Conservation (phyloP, 2,797 vertebrate species). For the Cyprinella venusta region DNA sequence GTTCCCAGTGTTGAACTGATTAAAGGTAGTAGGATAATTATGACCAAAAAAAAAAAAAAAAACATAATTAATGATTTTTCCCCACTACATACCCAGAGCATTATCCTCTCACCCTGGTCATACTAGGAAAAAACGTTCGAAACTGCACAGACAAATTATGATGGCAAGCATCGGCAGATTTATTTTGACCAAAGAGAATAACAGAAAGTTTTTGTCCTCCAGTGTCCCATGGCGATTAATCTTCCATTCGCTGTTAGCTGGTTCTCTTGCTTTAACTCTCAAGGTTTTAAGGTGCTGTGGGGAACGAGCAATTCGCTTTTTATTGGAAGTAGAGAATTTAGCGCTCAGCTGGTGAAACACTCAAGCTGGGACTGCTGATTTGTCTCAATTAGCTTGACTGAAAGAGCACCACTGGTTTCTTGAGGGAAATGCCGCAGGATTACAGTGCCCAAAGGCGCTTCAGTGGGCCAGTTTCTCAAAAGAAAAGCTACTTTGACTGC, state of each 20-base stretch:
- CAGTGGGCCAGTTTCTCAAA: slow-evolving; percentile 24
- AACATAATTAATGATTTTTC: neutral
- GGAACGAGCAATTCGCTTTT: slow-evolving; percentile 10
- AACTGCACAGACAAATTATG: neutral
- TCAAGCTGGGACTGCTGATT: slow-evolving; percentile 37
- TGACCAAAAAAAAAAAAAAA: neutral
- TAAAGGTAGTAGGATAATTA: neutral
- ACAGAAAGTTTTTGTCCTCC: neutral
- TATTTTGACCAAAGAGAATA: neutral
- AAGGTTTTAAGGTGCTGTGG: slow-evolving; percentile 31
- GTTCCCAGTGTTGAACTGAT: neutral
- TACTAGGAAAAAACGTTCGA: neutral
- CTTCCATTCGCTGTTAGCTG: neutral
- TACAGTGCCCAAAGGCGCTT: slow-evolving; percentile 10
- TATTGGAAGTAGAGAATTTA: slow-evolving; percentile 35
- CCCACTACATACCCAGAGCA: neutral
- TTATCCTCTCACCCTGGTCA: neutral
- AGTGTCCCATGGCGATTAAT: neutral
- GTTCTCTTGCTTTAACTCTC: slow-evolving; percentile 4
- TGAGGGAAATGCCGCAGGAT: slow-evolving; percentile 28
- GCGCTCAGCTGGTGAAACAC: slow-evolving; percentile 18
- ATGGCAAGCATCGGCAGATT: neutral
- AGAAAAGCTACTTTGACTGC: slow-evolving; percentile 42
- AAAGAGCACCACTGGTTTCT: slow-evolving; percentile 31
- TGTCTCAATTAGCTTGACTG: slow-evolving; percentile 46